Base-by-base conservation (phyloP, 92 coral and sea anemone genomes). In the Epizoanthus fatuus region DNA sequence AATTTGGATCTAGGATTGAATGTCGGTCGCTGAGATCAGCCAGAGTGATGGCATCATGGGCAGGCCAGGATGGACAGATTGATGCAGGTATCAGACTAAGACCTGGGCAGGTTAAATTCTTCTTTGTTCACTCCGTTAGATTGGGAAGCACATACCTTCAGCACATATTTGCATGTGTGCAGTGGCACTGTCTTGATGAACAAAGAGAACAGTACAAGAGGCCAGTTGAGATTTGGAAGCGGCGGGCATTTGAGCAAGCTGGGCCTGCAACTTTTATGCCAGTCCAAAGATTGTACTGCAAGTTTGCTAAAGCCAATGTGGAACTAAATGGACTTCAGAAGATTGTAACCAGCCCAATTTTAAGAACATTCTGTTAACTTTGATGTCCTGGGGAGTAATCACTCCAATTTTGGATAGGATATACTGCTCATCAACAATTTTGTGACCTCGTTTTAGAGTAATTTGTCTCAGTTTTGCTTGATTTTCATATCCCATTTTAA, bases 161-260 rank as follows among this genome's bases (percentile, higher is more conserved):
- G 5, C 74, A 62, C 39, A 7, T 64, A 7, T 80, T 60, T 80
- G 84, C 74, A 35, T 69, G 66, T 62, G 84, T 80, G 6, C 68
- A 53, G 40, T 80, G 85, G 85, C 5, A 3, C 14, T 4, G 7
- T 9, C 9, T 15, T 60, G 65, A 60, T 22, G 39, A 22, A 14
- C 40, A 16, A 0, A n/a, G 67, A 2, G 22, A 14, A 10, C 67
- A 62, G 7, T 62, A 1, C 3, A 62, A 62, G 22, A 19, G 35
- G 67, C 67, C 67, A 0, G 13, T 62, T 5, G 42, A 63, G 37
- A 19, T 63, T 3, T 63, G 69, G 42, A 63, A 8, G 32, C 40
- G 1, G 32, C 12, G 38, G 29, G 7, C 25, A n/a, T 63, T n/a
- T 29, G 69, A n/a, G 6, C 40, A 6, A 63, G 10, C 44, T 63